Percentiles rank a stretch among this genome's conserved stretches.
phyloP scores from a whole-genome alignment of 1,140 invertebrate genomes.

The Drosophila quadrilineata region DNA sequence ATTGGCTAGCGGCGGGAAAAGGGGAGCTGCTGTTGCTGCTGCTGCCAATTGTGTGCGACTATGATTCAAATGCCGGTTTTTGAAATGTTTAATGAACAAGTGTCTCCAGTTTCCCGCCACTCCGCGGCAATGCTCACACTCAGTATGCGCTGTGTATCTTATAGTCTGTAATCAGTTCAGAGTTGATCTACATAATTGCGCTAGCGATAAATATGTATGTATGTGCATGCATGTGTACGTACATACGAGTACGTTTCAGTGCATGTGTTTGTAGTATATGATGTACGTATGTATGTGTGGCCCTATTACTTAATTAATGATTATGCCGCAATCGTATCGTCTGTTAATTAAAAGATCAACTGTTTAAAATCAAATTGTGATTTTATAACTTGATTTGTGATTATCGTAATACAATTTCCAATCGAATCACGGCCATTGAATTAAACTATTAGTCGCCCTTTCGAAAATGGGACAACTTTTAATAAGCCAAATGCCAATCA shows the following conservation, averaged over 20 bases:
- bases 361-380: slow-evolving; percentile 20
- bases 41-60: slow-evolving; percentile 11
- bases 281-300: slow-evolving; percentile 6
- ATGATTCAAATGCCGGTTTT: slow-evolving; percentile 60
- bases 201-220: slow-evolving; percentile 9
- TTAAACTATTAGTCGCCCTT: slow-evolving; percentile 2
- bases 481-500: slow-evolving; percentile 52
- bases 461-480: slow-evolving; percentile 8
- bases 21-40: not conserved
- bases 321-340: slow-evolving; percentile 30
- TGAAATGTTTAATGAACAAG: slow-evolving; percentile 22
- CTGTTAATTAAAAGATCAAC: slow-evolving; percentile 30
- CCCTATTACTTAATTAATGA: slow-evolving; percentile 31
- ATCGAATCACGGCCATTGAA: slow-evolving; percentile 61
- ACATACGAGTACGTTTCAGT: not conserved
- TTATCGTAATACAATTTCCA: slow-evolving; percentile 33
- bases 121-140: too few species aligned
- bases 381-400: too few species aligned
- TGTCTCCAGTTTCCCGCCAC: too few species aligned
- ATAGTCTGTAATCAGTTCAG: slow-evolving; percentile 41
- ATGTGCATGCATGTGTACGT: not conserved
- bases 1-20: too few species aligned
- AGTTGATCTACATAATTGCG: slow-evolving; percentile 29
- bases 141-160: slow-evolving; percentile 7
- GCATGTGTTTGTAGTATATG: not conserved